phyloP scores from a whole-genome alignment of 2,113 vertebrate species.

The Muntiacus reevesi region DNA sequence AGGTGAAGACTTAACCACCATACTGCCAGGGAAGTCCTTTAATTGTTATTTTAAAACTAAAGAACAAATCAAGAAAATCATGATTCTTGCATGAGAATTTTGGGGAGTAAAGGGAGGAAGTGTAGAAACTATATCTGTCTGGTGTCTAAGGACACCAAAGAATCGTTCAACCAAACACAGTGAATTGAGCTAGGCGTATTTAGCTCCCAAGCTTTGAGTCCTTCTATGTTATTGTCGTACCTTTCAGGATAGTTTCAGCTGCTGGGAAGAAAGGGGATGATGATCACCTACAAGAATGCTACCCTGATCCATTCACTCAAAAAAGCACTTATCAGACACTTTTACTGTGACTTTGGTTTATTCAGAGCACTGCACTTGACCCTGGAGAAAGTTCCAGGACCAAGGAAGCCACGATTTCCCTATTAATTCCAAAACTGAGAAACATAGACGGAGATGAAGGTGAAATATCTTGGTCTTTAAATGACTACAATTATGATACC shows the following conservation, averaged over 20 bases:
- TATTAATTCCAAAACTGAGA: not conserved
- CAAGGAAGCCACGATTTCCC: not conserved
- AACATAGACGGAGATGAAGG: not conserved
- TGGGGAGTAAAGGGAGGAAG: not conserved
- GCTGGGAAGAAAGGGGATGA: not conserved
- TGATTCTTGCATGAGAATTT: not conserved
- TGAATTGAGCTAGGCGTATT: not conserved
- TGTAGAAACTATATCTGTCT: not conserved
- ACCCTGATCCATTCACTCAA: not conserved
- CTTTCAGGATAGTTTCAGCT: not conserved
- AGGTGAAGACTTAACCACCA: not conserved
- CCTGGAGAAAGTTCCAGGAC: not conserved
- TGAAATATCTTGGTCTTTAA: constrained; percentile 34
- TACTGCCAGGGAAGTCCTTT: not conserved
- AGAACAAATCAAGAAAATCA: not conserved
- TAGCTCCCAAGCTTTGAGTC: not conserved
- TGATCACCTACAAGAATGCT: not conserved
- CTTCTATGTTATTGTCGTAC: fast-evolving
- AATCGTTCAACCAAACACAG: not conserved
- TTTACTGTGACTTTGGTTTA: no score
- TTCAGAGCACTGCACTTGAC: not conserved
- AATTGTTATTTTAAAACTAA: constrained; percentile 2
- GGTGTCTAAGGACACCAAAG: not conserved
- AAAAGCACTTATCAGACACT: not conserved
- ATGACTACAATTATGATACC: not conserved